Evolutionary conservation across 2,888 invertebrate species (phyloP).

Genomic region (Aleiodes leptofemur): DNA sequence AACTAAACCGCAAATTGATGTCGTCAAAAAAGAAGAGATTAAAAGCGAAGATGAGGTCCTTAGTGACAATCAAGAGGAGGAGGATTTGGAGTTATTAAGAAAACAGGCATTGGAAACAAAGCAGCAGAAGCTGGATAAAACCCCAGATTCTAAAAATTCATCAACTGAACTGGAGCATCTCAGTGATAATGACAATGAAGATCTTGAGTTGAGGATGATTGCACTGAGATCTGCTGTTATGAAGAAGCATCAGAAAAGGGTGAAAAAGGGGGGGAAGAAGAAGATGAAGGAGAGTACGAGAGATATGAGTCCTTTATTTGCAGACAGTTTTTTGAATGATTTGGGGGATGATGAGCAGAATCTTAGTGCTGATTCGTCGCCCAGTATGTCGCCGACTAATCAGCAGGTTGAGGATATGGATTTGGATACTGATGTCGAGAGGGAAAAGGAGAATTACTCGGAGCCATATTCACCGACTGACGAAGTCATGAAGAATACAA

Average conservation of each 20-base stretch:
- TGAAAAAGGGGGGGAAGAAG: conserved; percentile 53
- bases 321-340: conserved; percentile 63
- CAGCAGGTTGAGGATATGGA: conserved; percentile 70
- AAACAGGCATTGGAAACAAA: conserved; percentile 70
- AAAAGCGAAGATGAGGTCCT: conserved; percentile 36
- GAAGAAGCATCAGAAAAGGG: conserved; percentile 80
- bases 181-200: conserved; percentile 80
- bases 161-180: conserved; percentile 42
- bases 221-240: conserved; percentile 83
- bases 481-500: conserved; percentile 56
- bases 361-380: conserved; percentile 51
- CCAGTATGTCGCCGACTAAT: conserved; percentile 45
- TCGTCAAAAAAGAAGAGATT: conserved; percentile 27
- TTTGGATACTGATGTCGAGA: conserved; percentile 70
- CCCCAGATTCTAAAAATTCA: conserved; percentile 42
- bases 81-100: conserved; percentile 66
- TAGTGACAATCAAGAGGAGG: conserved; percentile 60
- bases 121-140: conserved; percentile 57
- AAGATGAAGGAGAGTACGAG: conserved; percentile 46
- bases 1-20: not conserved
- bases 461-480: conserved; percentile 71
- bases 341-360: conserved; percentile 50
- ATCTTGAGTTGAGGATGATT: conserved; percentile 80
- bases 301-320: conserved; percentile 68
- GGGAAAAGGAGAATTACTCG: conserved; percentile 61